A percentile compares a stretch with the other conserved stretches of the same genome.
Evolutionary conservation across 2,113 vertebrate species (phyloP).

Genomic region (Thomomys bottae): DNA sequence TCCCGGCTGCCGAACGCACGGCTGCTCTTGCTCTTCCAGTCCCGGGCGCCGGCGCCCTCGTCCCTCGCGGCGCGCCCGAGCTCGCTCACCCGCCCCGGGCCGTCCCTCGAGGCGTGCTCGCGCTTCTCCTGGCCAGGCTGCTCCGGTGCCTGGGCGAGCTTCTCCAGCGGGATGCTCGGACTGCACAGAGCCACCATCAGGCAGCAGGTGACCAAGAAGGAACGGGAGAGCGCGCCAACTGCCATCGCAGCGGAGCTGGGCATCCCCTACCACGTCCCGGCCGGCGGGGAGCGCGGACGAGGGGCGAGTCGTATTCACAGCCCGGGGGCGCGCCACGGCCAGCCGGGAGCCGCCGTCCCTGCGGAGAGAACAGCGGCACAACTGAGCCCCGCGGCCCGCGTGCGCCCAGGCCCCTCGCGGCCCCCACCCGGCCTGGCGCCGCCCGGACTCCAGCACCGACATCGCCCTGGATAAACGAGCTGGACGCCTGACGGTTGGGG

Average conservation of each 20-base stretch:
- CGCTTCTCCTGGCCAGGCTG: slow-evolving; percentile 89
- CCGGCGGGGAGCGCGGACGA: slow-evolving; percentile 82
- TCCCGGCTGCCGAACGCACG: slow-evolving; percentile 86
- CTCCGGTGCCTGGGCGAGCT: slow-evolving; percentile 85
- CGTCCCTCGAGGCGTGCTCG: slow-evolving; percentile 87
- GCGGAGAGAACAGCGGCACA: slow-evolving; percentile 80
- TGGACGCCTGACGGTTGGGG: background rate
- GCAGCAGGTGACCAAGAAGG: slow-evolving; percentile 93
- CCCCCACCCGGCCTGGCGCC: slow-evolving; percentile 30
- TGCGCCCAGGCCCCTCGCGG: slow-evolving; percentile 30
- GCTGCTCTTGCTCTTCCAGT: slow-evolving; percentile 86
- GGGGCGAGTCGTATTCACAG: slow-evolving; percentile 87
- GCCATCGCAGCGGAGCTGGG: slow-evolving; percentile 94
- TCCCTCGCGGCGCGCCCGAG: slow-evolving; percentile 87
- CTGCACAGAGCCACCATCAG: slow-evolving; percentile 91
- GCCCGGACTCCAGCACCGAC: slow-evolving; percentile 23
- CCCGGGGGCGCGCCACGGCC: slow-evolving; percentile 86
- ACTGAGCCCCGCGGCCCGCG: slow-evolving; percentile 63
- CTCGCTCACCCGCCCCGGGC: slow-evolving; percentile 87
- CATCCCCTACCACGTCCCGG: slow-evolving; percentile 94
- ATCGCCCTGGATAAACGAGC: background rate
- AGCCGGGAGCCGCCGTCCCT: slow-evolving; percentile 81
- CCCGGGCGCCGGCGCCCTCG: slow-evolving; percentile 80
- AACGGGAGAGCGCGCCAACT: slow-evolving; percentile 90
- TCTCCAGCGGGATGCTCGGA: slow-evolving; percentile 90